Conservation (phyloP, 1,140 invertebrate genomes). For the Calliopsis andreniformis region DNA sequence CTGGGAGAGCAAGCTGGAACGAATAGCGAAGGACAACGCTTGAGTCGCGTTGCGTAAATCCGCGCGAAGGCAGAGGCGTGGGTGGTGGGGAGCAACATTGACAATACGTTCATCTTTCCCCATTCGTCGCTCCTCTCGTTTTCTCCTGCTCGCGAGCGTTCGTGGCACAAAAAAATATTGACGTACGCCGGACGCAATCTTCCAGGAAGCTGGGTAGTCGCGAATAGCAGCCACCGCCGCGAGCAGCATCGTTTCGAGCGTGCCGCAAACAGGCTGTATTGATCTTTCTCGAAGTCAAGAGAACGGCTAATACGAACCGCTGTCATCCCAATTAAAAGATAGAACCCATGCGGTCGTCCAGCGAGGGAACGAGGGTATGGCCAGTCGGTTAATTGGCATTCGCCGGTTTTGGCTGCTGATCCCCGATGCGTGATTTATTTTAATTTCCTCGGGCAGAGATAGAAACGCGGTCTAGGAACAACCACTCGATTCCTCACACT, state of each 20-base stretch:
- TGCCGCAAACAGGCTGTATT: constrained; percentile 53
- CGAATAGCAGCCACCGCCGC: not conserved
- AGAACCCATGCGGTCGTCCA: constrained; percentile 20
- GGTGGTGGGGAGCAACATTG: not conserved
- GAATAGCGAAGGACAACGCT: not conserved
- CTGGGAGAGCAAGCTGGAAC: too few relatives aligned
- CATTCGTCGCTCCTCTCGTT: too few relatives aligned
- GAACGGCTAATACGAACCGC: constrained; percentile 52
- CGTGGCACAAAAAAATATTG: constrained; percentile 60
- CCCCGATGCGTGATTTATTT: constrained; percentile 46
- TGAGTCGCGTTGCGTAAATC: not conserved
- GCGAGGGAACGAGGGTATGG: not conserved
- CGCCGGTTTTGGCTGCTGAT: constrained; percentile 39
- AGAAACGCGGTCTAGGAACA: constrained; percentile 9
- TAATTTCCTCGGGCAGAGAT: constrained; percentile 37
- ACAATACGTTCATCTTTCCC: not conserved
- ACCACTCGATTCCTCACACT: constrained; percentile 20
- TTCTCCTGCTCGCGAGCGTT: too few relatives aligned
- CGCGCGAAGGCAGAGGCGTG: not conserved
- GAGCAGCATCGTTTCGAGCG: constrained; percentile 37
- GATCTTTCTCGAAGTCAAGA: constrained; percentile 59
- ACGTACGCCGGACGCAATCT: constrained; percentile 57
- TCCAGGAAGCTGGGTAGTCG: constrained; percentile 20
- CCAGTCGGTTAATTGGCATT: constrained; percentile 57
- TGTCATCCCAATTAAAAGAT: constrained; percentile 65